Base-by-base conservation (phyloP, 2,797 vertebrate species). In the Kryptopterus vitreolus region DNA sequence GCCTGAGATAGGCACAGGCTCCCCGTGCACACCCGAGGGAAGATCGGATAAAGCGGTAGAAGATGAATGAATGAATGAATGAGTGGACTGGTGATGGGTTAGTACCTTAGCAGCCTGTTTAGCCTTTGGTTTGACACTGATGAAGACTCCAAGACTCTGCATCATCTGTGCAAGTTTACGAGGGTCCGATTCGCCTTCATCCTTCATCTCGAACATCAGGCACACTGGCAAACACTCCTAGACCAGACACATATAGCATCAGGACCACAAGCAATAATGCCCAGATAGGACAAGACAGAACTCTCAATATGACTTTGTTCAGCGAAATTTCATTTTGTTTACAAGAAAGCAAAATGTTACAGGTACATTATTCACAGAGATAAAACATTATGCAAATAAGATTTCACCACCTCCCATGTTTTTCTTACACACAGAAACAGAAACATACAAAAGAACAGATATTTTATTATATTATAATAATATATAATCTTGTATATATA, bases 151-250 rank as follows among this genome's bases (percentile, higher is more conserved):
- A 48, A 94, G 89, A 84, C 79, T 92, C 86, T 93, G 94, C 93
- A 94, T 95, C 90, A 94, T 94, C 89, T 94, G 92, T 83, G 91
- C 84, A 24, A 94, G 86, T 33, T 90, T 91, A 62, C 83, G 88
- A n/a, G 92, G 83, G 83, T 94, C 93, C 10, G 86, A 88, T 61
- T 93, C 93, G 0, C 89, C 91, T 4, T 94, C 92, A 82, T 94
- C 93, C 73, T 92, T 92, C 90, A 94, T 91, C 89, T 95, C 94
- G 84, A 95, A 95, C 94, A 94, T 94, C 89, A 94, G 88, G 86
- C 94, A 94, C 82, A 94, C 91, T 0, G 94, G 94, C 81, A 95
- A 87, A 78, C 93, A 94, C 87, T 95, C 94, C 94, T 90, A 73
- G 29, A 78, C 18, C 16, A 77, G 24, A 80, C 68, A 73, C 22